These are phyloP conservation scores for Argyresthia albistria DNA, from an alignment of 2,888 invertebrate genomes.

Conservation along the genomic window DNA sequence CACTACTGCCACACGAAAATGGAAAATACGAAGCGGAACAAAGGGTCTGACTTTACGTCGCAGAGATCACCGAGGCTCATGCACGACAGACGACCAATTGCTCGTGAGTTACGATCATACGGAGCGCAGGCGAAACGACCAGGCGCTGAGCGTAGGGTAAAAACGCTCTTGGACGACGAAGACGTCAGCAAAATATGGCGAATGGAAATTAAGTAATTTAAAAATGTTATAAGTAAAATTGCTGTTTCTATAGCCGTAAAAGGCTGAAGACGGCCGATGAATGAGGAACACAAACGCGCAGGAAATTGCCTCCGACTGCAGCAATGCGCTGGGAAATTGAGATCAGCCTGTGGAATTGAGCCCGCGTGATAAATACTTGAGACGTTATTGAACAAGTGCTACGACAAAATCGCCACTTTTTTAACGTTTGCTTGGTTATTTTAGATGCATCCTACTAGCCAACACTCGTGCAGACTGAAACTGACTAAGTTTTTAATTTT, in stretches of 20 bases:
- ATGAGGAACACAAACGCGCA: constrained; percentile 35
- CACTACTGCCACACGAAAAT: too few species aligned
- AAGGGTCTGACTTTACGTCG: neutral
- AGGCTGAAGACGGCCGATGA: neutral
- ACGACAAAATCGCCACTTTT: too few species aligned
- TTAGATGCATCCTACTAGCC: too few species aligned
- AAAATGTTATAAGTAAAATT: constrained; percentile 1
- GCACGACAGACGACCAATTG: constrained; percentile 1
- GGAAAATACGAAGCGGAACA: neutral
- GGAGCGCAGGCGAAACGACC: neutral
- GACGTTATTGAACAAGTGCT: constrained; percentile 3
- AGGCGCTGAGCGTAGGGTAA: too few species aligned
- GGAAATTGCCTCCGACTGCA: constrained; percentile 45
- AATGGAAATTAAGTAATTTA: constrained; percentile 1
- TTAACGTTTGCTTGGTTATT: too few species aligned
- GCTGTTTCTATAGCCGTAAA: constrained; percentile 1
- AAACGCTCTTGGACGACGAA: neutral
- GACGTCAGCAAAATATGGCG: neutral
- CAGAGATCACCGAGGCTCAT: neutral
- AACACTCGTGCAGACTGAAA: too few species aligned
- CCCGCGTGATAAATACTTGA: constrained; percentile 18
- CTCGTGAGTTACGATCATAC: constrained; percentile 3
- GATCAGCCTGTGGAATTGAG: constrained; percentile 42
- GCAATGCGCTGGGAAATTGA: constrained; percentile 54
- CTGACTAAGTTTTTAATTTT: too few species aligned